Evolutionary conservation across 1,140 invertebrate species (phyloP).

Genomic region (Cotesia glomerata): DNA sequence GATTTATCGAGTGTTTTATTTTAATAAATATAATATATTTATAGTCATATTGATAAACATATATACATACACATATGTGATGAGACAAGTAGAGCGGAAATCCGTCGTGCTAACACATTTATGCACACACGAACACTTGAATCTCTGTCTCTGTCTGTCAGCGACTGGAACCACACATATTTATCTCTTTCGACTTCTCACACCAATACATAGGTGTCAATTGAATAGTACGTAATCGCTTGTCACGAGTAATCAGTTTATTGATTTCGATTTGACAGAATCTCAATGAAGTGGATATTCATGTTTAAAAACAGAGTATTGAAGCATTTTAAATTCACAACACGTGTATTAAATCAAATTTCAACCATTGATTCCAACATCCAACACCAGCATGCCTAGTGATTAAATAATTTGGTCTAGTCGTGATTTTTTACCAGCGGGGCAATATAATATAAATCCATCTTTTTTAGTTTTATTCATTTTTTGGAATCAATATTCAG

Average conservation of each 20-base stretch:
- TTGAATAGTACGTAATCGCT: conserved; percentile 55
- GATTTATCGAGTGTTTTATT: too few species aligned
- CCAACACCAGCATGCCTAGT: too few species aligned
- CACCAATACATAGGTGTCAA: conserved; percentile 40
- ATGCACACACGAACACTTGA: not conserved
- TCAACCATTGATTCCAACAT: not conserved
- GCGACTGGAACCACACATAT: not conserved
- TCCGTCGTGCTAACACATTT: conserved; percentile 43
- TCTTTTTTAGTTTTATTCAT: too few species aligned
- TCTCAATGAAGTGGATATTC: conserved; percentile 7
- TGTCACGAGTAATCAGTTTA: conserved; percentile 52
- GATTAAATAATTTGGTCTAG: too few species aligned
- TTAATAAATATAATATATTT: not conserved
- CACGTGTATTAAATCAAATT: not conserved
- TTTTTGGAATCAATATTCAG: too few species aligned
- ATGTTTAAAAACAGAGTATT: conserved; percentile 9
- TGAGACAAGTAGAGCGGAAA: conserved; percentile 45
- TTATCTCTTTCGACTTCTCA: conserved; percentile 6
- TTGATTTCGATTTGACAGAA: conserved; percentile 50
- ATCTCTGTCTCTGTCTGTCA: not conserved
- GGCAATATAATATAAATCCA: too few species aligned
- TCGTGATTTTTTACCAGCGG: too few species aligned
- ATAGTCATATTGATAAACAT: not conserved
- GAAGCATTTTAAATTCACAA: not conserved
- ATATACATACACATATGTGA: not conserved